Base-by-base conservation (phyloP, 2,888 invertebrate genomes). In the Margaritifera margaritifera region DNA sequence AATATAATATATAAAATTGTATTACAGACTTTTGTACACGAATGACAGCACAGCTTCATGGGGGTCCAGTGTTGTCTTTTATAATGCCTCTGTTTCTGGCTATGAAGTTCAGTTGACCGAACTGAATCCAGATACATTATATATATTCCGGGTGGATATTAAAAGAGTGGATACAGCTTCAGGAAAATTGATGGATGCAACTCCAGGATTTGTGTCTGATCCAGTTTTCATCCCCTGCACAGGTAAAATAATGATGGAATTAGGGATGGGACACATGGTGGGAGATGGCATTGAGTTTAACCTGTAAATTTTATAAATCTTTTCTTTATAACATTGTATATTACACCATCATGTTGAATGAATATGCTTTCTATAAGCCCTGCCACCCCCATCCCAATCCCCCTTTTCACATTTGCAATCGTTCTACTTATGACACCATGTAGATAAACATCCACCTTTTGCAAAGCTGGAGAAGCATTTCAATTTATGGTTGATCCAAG, bases 71-170 rank as follows among this genome's bases (percentile, higher is more conserved):
- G 15, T 20, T 55, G 4, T 71, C 55, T 20, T 25, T 52, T 68
- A 68, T 15, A 59, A 66, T 20, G 62, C 53, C 8, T 60, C n/a
- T 50, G 20, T 24, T 42, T 42, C 54, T 2, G 24, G 31, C 20
- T 78, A 80, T 66, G 20, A n/a, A 2, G 27, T 56, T 20, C 68
- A 65, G 22, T 55, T 79, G 2, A 66, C 59, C 6, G 56, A 62
- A 53, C 72, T 83, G 22, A 62, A 70, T n/a, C 74, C 77, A 19
- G 77, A 80, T 60, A 72, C 58, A 4, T 57, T 42, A 18, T 84
- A 82, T 70, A 69, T 65, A 20, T 77, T 81, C 72, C 68, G 85
- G n/a, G 80, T 84, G 24, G 82, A 84, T 66, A 79, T 80, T 24
- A 42, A 42, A 42, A 42, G 42, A 42, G 42, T 42, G 42, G 42